A percentile compares a stretch with the other conserved stretches of the same genome.
Evolutionary conservation across 2,797 vertebrate genomes (phyloP).

Genomic region (Sparus aurata): DNA sequence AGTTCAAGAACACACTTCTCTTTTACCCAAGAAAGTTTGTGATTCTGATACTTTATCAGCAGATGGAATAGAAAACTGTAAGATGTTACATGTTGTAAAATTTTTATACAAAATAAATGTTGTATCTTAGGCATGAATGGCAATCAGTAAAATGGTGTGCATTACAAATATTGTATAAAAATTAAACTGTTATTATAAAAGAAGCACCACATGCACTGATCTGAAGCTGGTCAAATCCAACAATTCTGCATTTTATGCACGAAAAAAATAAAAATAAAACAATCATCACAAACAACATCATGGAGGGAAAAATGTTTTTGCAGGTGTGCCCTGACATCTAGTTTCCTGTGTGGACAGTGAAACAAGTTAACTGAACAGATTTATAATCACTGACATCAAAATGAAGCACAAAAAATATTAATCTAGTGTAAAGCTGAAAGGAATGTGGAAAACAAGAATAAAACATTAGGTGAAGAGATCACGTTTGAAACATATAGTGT

Average conservation of each 20-base stretch:
- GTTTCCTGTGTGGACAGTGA: not conserved
- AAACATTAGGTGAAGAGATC: constrained; percentile 12
- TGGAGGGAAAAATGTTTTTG: constrained; percentile 2
- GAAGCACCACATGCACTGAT: constrained; percentile 21
- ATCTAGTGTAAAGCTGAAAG: constrained; percentile 13
- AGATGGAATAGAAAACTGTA: constrained; percentile 21
- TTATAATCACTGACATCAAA: constrained; percentile 11
- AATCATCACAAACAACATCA: not conserved
- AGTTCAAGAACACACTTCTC: constrained; percentile 7
- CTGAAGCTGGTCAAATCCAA: not conserved
- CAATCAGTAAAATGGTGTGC: constrained; percentile 12
- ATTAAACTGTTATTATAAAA: constrained; percentile 21
- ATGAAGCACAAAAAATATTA: constrained; percentile 30
- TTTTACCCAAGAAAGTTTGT: constrained; percentile 18
- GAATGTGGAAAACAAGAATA: not conserved
- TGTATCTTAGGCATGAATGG: constrained; percentile 4
- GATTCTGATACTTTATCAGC: constrained; percentile 31
- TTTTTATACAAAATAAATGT: constrained; percentile 38
- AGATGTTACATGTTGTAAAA: constrained; percentile 37
- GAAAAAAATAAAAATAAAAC: not conserved
- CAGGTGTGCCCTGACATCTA: not conserved
- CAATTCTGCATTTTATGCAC: constrained; percentile 17
- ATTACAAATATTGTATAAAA: constrained; percentile 22
- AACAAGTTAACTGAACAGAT: constrained; percentile 1
- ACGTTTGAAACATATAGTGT: constrained; percentile 24